Evolutionary conservation across 2,888 invertebrate species (phyloP).

Genomic region (Trachelus iudaicus): DNA sequence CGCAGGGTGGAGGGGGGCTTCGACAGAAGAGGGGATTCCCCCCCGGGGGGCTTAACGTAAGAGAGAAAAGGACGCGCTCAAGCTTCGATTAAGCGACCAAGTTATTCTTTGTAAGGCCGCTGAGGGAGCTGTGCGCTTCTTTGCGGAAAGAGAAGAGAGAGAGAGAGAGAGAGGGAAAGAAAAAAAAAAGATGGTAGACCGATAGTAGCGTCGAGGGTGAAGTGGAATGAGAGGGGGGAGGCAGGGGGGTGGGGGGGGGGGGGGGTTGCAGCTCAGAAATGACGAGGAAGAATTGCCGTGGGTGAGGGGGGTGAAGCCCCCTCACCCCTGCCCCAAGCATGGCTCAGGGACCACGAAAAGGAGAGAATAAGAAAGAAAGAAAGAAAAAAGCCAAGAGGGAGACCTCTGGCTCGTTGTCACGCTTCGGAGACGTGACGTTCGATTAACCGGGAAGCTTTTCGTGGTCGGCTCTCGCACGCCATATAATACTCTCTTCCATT

Average conservation of each 20-base stretch:
- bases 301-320: neutral
- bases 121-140: neutral
- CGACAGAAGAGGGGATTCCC: no score
- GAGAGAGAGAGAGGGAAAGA: neutral
- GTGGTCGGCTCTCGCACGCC: neutral
- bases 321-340: neutral
- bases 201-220: neutral
- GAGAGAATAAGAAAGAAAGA: neutral
- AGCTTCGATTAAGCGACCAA: neutral
- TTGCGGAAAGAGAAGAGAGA: neutral
- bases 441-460: neutral
- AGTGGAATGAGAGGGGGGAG: no score
- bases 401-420: neutral
- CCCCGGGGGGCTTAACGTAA: neutral
- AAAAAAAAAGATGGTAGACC: neutral
- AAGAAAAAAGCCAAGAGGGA: neutral
- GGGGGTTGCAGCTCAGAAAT: neutral
- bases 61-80: neutral
- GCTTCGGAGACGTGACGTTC: neutral
- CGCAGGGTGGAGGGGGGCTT: neutral
- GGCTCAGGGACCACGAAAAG: neutral
- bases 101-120: neutral
- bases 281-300: neutral
- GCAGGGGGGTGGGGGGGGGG: no score
- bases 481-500: neutral